A percentile compares a stretch with the other conserved stretches of the same genome.
These are phyloP conservation scores for Parotocinclus haroldoi DNA, from an alignment of 2,797 vertebrate genomes.

Conservation along the genomic window DNA sequence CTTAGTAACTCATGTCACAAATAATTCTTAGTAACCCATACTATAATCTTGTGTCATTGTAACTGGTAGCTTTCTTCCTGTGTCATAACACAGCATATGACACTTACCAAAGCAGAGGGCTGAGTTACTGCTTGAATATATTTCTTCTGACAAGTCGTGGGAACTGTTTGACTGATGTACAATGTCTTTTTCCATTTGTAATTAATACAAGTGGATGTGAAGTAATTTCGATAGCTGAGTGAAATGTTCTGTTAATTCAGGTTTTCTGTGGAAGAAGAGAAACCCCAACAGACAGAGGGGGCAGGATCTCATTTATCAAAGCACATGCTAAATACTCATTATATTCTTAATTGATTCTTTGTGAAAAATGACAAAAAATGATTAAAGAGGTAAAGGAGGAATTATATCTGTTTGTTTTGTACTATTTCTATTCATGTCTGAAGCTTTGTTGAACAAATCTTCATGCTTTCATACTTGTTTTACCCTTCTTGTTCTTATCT, in stretches of 20 bases:
- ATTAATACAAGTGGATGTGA: slow-evolving; percentile 76
- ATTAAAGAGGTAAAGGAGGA: slow-evolving; percentile 44
- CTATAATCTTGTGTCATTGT: slow-evolving; percentile 69
- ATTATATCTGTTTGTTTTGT: slow-evolving; percentile 42
- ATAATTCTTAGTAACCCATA: slow-evolving; percentile 64
- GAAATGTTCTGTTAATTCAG: slow-evolving; percentile 56
- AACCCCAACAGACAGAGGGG: slow-evolving; percentile 55
- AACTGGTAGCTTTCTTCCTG: slow-evolving; percentile 59
- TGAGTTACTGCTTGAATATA: slow-evolving; percentile 63
- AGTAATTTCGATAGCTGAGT: slow-evolving; percentile 64
- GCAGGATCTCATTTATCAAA: slow-evolving; percentile 52
- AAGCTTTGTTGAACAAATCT: not conserved
- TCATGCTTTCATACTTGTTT: slow-evolving; percentile 4
- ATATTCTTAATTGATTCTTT: slow-evolving; percentile 49
- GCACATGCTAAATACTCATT: slow-evolving; percentile 46
- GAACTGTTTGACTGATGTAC: slow-evolving; percentile 75
- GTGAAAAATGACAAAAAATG: slow-evolving; percentile 38
- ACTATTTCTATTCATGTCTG: slow-evolving; percentile 23
- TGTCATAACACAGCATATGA: slow-evolving; percentile 61
- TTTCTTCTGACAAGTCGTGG: slow-evolving; percentile 68
- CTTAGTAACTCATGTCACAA: too few relatives aligned
- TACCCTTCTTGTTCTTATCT: slow-evolving; percentile 14
- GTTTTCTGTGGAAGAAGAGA: slow-evolving; percentile 51
- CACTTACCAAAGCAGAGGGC: slow-evolving; percentile 63
- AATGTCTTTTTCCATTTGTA: slow-evolving; percentile 75